Percentiles rank a stretch among this genome's conserved stretches.
phyloP scores from a whole-genome alignment of 2,888 invertebrate genomes.

The Tipula unca region DNA sequence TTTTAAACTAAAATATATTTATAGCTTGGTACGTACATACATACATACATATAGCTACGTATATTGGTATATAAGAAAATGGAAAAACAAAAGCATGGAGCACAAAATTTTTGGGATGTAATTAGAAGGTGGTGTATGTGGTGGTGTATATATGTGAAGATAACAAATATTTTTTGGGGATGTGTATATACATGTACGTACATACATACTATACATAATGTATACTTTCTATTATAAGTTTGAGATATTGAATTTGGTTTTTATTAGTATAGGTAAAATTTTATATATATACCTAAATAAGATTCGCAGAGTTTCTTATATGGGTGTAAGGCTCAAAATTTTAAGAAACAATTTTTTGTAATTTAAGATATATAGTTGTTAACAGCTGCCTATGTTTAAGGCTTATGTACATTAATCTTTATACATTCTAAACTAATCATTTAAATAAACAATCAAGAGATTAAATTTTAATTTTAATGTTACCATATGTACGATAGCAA shows the following conservation, averaged over 20 bases:
- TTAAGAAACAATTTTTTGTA: too few species aligned
- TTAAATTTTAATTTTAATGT: not conserved
- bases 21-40: not conserved
- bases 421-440: not conserved
- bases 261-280: not conserved
- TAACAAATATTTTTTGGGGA: not conserved
- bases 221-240: not conserved
- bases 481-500: not conserved
- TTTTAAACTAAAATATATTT: not conserved
- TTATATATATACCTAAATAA: too few species aligned
- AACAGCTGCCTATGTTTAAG: not conserved
- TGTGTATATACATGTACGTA: too few species aligned
- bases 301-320: not conserved
- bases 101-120: not conserved
- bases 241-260: not conserved
- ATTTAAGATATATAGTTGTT: not conserved
- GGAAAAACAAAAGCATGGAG: not conserved
- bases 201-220: too few species aligned
- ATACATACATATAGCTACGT: not conserved
- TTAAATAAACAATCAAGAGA: not conserved
- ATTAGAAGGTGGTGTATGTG: not conserved
- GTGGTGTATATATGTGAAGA: not conserved
- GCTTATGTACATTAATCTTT: too few species aligned
- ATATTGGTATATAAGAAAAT: not conserved
- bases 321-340: too few species aligned